Evolutionary conservation across 2,888 invertebrate species (phyloP).

Genomic region (Tetramorium bicarinatum): DNA sequence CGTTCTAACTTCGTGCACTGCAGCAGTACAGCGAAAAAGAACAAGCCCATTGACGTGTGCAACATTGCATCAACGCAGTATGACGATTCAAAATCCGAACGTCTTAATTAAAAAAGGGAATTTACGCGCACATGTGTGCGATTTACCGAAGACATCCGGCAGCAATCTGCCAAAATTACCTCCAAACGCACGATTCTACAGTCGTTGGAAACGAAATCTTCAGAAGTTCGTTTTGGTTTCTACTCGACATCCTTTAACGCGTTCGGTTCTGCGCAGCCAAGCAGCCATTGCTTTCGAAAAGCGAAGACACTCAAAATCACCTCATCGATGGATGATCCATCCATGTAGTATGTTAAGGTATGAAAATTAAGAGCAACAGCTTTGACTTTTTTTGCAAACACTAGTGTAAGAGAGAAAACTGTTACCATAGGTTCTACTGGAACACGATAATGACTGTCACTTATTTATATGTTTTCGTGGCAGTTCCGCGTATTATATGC

Average conservation of each 20-base stretch:
- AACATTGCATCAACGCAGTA: not conserved
- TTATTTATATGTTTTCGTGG: conserved; percentile 77
- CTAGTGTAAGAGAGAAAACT: not conserved
- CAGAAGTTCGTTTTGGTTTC: conserved; percentile 82
- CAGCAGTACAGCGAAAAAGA: too few species aligned
- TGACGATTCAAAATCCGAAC: conserved; percentile 28
- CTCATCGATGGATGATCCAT: conserved; percentile 83
- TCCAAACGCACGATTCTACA: conserved; percentile 79
- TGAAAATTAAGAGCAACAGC: not conserved
- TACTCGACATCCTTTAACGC: conserved; percentile 77
- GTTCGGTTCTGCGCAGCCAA: conserved; percentile 80
- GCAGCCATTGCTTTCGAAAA: conserved; percentile 83
- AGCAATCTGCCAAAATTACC: conserved; percentile 83
- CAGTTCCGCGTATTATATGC: conserved; percentile 76
- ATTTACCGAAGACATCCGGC: conserved; percentile 78
- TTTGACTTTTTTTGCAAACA: not conserved
- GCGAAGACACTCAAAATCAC: conserved; percentile 79
- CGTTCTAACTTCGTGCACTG: too few species aligned
- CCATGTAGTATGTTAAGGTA: conserved; percentile 83
- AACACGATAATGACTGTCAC: conserved; percentile 79
- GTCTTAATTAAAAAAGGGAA: conserved; percentile 27
- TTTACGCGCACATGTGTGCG: conserved; percentile 78
- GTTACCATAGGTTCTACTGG: conserved; percentile 77
- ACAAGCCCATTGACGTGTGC: too few species aligned
- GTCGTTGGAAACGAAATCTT: conserved; percentile 77